Conservation (phyloP, 2,888 invertebrate species). For the Leistus spinibarbis region DNA sequence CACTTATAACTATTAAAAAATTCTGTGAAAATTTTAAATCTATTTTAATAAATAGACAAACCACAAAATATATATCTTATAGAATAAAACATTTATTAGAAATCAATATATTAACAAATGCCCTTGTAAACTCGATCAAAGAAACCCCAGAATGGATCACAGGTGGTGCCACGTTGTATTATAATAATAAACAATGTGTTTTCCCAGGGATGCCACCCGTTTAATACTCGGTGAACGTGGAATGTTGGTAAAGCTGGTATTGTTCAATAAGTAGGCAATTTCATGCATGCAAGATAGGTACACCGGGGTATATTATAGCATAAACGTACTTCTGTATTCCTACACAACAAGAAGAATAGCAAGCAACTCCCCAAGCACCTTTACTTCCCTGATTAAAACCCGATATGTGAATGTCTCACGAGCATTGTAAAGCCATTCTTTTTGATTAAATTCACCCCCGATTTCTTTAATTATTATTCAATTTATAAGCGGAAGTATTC, state of each 20-base stretch:
- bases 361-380: neutral
- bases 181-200: neutral
- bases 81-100: too few species aligned
- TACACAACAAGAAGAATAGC: neutral
- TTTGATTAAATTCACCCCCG: neutral
- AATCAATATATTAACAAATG: too few species aligned
- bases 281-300: conserved; percentile 22
- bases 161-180: neutral
- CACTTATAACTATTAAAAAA: too few species aligned
- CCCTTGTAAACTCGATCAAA: too few species aligned
- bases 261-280: conserved; percentile 20
- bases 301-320: neutral
- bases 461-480: neutral
- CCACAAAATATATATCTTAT: too few species aligned
- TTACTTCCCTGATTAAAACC: conserved; percentile 19
- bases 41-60: too few species aligned
- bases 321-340: neutral
- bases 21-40: too few species aligned
- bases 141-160: too few species aligned
- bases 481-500: neutral
- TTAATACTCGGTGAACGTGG: neutral
- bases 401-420: conserved; percentile 1
- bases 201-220: neutral
- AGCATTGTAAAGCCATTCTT: neutral
- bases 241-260: neutral